A percentile compares a stretch with the other conserved stretches of the same genome.
Evolutionary conservation across 2,113 vertebrate genomes (phyloP).

Genomic region (Nothoprocta perdicaria): DNA sequence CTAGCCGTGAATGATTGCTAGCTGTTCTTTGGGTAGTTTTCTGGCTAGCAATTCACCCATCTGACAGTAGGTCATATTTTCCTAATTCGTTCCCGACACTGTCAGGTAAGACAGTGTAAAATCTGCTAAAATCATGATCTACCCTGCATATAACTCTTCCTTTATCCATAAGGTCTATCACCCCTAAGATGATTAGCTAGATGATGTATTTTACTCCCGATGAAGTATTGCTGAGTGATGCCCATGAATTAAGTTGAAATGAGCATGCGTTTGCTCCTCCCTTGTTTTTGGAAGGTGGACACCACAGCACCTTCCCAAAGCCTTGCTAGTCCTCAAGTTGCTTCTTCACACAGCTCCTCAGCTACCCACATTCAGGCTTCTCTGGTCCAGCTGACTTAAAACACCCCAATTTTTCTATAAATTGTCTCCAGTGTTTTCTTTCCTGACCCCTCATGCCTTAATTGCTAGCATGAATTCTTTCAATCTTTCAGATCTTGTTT

Average conservation of each 20-base stretch:
- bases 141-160: background rate
- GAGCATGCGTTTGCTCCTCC: background rate
- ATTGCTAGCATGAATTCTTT: background rate
- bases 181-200: accelerated
- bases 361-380: background rate
- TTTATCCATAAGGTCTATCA: background rate
- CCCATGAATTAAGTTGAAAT: background rate
- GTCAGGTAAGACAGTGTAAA: background rate
- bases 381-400: background rate
- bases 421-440: background rate
- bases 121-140: background rate
- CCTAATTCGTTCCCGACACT: background rate
- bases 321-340: background rate
- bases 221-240: background rate
- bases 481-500: background rate
- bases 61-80: background rate
- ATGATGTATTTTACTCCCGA: background rate
- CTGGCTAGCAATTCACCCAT: background rate
- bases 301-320: background rate
- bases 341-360: background rate
- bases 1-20: background rate
- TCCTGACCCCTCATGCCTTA: background rate
- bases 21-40: background rate
- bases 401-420: background rate
- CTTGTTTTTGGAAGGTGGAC: background rate